A percentile compares a stretch with the other conserved stretches of the same genome.
phyloP scores from a whole-genome alignment of 2,888 invertebrate genomes.

The Abscondita cerata region DNA sequence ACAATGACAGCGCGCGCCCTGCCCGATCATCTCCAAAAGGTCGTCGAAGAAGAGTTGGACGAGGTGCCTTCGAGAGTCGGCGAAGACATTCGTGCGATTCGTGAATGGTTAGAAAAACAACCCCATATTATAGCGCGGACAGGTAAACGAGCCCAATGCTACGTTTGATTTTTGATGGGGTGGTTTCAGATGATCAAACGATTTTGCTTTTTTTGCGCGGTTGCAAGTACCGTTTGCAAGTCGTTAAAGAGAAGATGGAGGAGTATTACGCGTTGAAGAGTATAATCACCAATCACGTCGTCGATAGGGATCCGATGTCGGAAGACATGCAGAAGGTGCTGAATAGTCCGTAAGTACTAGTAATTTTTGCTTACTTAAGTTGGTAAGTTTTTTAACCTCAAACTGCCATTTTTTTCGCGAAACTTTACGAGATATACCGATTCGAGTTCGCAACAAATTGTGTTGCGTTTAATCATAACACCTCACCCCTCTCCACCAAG shows the following conservation, averaged over 20 bases:
- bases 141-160: conserved; percentile 10
- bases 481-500: too few species aligned
- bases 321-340: conserved; percentile 15
- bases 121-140: conserved; percentile 58
- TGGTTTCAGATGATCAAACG: conserved; percentile 21
- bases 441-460: too few species aligned
- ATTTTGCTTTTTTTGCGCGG: conserved; percentile 18
- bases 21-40: not conserved
- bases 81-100: conserved; percentile 60
- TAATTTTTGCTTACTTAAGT: not conserved
- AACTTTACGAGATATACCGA: too few species aligned
- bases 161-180: not conserved
- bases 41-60: conserved; percentile 32
- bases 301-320: conserved; percentile 15
- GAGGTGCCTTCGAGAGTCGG: conserved; percentile 60
- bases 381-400: too few species aligned
- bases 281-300: conserved; percentile 13
- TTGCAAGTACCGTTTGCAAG: conserved; percentile 26
- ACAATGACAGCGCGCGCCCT: not conserved
- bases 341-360: conserved; percentile 18
- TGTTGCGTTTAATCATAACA: too few species aligned
- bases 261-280: conserved; percentile 20
- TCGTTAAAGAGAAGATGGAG: conserved; percentile 25
- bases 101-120: conserved; percentile 64
- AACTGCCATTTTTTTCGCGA: too few species aligned